Conservation (phyloP, 2,797 vertebrate species). For the Halcyon badia region DNA sequence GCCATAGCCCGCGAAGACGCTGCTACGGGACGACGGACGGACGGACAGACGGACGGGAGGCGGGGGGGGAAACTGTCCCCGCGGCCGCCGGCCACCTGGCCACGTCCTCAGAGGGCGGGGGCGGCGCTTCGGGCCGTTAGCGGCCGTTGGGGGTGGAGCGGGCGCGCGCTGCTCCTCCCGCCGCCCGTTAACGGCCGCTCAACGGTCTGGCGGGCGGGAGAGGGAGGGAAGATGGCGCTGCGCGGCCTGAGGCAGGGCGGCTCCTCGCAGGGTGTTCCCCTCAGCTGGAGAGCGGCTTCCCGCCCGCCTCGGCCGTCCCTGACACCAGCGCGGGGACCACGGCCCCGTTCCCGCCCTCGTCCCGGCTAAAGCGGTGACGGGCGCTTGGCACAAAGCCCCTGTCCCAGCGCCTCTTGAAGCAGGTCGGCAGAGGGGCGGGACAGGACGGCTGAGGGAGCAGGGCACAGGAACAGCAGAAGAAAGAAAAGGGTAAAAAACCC, state of each 20-base stretch:
- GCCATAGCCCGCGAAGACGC: background rate
- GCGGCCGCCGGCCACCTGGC: background rate
- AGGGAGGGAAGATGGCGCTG: background rate
- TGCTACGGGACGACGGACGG: background rate
- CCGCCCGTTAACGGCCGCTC: background rate
- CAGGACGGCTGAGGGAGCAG: background rate
- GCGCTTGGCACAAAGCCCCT: accelerated
- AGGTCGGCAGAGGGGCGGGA: background rate
- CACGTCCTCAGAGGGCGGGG: background rate
- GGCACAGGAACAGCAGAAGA: background rate
- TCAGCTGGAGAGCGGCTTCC: too few species aligned
- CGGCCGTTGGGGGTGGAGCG: too few species aligned
- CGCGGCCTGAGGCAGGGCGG: accelerated
- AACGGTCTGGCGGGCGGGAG: too few species aligned
- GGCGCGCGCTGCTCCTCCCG: background rate
- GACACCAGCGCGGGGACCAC: accelerated
- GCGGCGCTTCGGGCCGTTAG: background rate
- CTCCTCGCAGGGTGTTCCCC: too few species aligned
- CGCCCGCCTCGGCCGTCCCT: too few species aligned
- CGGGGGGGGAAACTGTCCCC: too few species aligned
- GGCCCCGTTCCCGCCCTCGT: background rate
- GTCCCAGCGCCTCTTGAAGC: accelerated
- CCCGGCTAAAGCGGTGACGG: background rate
- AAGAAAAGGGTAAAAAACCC: too few species aligned
- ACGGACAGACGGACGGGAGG: too few species aligned